Evolutionary conservation across 2,888 invertebrate species (phyloP).

Genomic region (Lithophane leautieri): DNA sequence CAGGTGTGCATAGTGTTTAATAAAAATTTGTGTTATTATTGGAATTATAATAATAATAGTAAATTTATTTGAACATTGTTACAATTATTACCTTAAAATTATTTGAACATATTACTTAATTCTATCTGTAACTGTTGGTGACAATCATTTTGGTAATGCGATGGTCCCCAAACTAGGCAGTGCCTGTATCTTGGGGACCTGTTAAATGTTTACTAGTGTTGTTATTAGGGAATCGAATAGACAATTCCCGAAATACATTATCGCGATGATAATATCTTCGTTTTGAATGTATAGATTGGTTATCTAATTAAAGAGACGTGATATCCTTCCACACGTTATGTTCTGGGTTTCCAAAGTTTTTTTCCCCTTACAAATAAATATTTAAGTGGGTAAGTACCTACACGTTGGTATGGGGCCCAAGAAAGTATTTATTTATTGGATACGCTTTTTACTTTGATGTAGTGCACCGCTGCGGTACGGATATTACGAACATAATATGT

Average conservation of each 20-base stretch:
- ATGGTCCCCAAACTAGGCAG: no score
- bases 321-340: slow-evolving; percentile 8
- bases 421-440: slow-evolving; percentile 41
- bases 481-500: slow-evolving; percentile 22
- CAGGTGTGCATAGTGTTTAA: not conserved
- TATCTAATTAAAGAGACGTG: slow-evolving; percentile 1
- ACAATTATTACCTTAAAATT: no score
- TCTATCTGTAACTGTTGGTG: no score
- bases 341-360: slow-evolving; percentile 21
- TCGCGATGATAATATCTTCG: not conserved
- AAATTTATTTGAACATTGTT: no score
- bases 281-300: not conserved
- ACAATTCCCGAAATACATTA: not conserved
- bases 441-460: slow-evolving; percentile 12
- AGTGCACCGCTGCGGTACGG: slow-evolving; percentile 4
- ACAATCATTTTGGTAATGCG: no score
- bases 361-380: slow-evolving; percentile 33
- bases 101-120: no score
- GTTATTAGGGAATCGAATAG: no score
- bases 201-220: no score
- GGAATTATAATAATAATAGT: no score
- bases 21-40: not conserved
- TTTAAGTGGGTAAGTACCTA: slow-evolving; percentile 21
- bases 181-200: no score
- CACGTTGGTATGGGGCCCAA: not conserved